Percentiles rank a stretch among this genome's conserved stretches.
Conservation (phyloP, 2,797 vertebrate species). For the Bradypodion ventrale region DNA sequence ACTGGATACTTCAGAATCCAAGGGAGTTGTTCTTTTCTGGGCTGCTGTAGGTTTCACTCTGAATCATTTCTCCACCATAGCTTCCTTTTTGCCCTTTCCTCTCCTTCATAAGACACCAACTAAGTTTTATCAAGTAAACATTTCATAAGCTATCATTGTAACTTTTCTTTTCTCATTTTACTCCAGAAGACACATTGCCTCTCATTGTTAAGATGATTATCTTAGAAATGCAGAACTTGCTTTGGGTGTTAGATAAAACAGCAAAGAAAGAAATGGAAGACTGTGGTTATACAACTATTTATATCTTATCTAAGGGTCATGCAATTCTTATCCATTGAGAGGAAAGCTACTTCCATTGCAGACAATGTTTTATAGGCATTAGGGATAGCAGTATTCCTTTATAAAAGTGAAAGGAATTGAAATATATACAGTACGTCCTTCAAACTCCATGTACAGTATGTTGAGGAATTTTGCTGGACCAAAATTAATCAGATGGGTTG, state of each 20-base stretch:
- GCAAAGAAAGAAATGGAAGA: constrained; percentile 45
- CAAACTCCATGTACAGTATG: constrained; percentile 13
- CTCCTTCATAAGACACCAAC: constrained; percentile 34
- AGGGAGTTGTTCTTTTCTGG: constrained; percentile 64
- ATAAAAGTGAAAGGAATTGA: constrained; percentile 6
- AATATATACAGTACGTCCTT: constrained; percentile 25
- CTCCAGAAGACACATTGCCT: constrained; percentile 31
- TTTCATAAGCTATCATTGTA: constrained; percentile 53
- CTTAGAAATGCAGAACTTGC: constrained; percentile 47
- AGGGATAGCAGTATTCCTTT: constrained; percentile 15
- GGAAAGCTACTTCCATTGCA: background rate
- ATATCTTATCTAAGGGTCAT: constrained; percentile 38
- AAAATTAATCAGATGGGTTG: background rate
- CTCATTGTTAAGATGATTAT: constrained; percentile 57
- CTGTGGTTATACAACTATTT: constrained; percentile 39
- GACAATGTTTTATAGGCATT: background rate
- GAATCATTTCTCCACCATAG: constrained; percentile 45
- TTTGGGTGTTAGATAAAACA: constrained; percentile 53
- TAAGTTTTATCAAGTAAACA: constrained; percentile 59
- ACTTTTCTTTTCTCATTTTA: constrained; percentile 34
- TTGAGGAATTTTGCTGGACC: background rate
- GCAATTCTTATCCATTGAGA: constrained; percentile 37
- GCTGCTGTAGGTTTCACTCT: constrained; percentile 54
- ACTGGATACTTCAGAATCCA: constrained; percentile 50
- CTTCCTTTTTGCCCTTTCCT: constrained; percentile 28